Conservation (phyloP, 2,797 vertebrate species). For the Phoxinus dragarum region DNA sequence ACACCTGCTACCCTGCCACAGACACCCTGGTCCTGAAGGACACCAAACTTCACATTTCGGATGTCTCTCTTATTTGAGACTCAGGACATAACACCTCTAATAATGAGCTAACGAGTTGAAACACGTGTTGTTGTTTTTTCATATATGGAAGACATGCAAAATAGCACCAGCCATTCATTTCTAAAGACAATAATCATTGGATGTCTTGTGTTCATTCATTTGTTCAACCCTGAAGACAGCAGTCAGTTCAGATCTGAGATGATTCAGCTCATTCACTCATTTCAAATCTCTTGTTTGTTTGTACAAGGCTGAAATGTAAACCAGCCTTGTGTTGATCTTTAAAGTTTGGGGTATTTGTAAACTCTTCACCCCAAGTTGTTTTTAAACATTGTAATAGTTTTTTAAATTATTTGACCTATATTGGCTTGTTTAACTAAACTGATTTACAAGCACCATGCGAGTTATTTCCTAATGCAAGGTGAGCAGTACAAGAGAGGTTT, state of each 20-base stretch:
- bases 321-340: neutral
- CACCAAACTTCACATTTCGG: neutral
- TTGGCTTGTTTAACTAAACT: slow-evolving; percentile 6
- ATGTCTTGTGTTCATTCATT: neutral
- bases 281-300: neutral
- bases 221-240: neutral
- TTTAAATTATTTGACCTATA: neutral
- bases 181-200: neutral
- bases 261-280: neutral
- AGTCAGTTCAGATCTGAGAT: neutral
- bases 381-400: neutral
- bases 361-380: neutral
- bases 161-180: neutral
- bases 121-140: neutral
- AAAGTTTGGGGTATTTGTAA: neutral
- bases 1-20: neutral
- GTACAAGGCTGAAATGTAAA: neutral
- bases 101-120: neutral
- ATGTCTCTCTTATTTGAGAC: neutral
- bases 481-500: neutral
- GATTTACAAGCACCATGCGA: neutral
- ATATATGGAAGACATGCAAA: neutral
- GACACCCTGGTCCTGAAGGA: neutral
- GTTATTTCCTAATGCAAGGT: neutral
- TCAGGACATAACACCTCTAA: neutral